Evolutionary conservation across 2,888 invertebrate genomes (phyloP).

Genomic region (Celastrina argiolus): DNA sequence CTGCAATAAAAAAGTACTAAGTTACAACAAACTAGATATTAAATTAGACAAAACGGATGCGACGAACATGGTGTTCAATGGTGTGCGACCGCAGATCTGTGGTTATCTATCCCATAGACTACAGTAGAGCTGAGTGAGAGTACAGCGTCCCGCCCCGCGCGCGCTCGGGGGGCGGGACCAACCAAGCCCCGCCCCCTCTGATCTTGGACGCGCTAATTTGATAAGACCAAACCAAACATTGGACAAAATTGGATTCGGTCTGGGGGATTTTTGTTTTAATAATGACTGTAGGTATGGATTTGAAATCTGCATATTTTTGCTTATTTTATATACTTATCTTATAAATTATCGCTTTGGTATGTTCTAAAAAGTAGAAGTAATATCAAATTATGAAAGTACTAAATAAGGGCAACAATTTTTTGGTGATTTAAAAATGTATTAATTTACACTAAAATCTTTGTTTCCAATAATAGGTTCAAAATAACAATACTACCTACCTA

Average conservation of each 20-base stretch:
- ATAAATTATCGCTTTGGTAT: too few relatives aligned
- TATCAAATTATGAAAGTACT: too few relatives aligned
- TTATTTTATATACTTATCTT: too few relatives aligned
- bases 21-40: not conserved
- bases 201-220: constrained; percentile 19
- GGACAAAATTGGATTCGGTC: not conserved
- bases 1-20: not conserved
- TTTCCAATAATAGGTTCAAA: too few relatives aligned
- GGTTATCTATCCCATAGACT: not conserved
- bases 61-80: constrained; percentile 12
- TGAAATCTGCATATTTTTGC: not conserved
- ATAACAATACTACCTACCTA: too few relatives aligned
- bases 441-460: too few relatives aligned
- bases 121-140: not conserved
- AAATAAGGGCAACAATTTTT: too few relatives aligned
- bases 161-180: constrained; percentile 60
- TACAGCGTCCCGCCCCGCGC: constrained; percentile 53
- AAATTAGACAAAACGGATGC: constrained; percentile 16
- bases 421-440: too few relatives aligned
- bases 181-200: constrained; percentile 48
- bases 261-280: not conserved
- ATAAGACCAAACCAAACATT: constrained; percentile 6
- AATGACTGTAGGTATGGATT: not conserved
- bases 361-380: too few relatives aligned
- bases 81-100: constrained; percentile 22